These are phyloP conservation scores for Chaetophractus vellerosus DNA, from an alignment of 2,797 vertebrate genomes.

Conservation along the genomic window DNA sequence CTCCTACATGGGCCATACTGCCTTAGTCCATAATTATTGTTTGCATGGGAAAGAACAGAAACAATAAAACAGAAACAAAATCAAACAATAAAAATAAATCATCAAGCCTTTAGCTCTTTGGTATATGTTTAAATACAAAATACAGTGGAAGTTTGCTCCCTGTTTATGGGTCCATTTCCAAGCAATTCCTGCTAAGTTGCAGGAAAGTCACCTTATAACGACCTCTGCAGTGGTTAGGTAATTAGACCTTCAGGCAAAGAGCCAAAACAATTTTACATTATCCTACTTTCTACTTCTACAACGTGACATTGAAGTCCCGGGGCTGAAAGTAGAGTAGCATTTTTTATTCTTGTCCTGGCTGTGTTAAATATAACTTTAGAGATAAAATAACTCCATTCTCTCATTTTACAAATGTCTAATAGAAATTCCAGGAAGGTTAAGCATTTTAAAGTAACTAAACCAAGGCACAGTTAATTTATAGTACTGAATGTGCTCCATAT, in stretches of 20 bases:
- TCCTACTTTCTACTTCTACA: too few species aligned
- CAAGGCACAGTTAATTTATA: background rate
- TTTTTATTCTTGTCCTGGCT: background rate
- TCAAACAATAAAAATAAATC: background rate
- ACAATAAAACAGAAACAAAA: background rate
- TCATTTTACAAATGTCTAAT: background rate
- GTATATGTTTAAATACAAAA: background rate
- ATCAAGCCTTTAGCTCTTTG: background rate
- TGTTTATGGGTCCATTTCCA: background rate
- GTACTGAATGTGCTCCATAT: background rate
- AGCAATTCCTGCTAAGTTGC: background rate
- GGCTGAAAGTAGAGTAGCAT: background rate
- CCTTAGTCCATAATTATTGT: background rate
- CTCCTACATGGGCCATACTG: too few species aligned
- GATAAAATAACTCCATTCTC: background rate
- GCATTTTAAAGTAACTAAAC: background rate
- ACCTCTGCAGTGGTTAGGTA: background rate
- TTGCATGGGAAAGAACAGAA: background rate
- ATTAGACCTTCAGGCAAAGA: background rate
- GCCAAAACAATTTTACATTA: background rate
- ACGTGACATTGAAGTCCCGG: background rate
- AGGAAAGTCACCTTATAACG: background rate
- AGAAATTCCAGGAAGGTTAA: background rate
- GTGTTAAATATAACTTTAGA: background rate
- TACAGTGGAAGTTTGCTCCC: fast-evolving